Evolutionary conservation across 1,140 invertebrate species (phyloP).

Genomic region (Philaenus spumarius): DNA sequence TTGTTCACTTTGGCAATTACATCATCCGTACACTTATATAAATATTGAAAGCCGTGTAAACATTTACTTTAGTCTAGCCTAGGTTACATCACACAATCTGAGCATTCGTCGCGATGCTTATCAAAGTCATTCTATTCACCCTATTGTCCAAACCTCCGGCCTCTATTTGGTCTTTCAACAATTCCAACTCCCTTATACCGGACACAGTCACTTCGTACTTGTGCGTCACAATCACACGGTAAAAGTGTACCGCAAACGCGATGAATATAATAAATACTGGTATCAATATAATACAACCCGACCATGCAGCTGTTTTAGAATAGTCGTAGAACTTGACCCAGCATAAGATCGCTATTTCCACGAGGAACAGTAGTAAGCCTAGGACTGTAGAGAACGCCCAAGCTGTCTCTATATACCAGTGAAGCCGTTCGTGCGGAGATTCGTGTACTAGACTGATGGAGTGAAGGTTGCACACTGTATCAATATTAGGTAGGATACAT

Average conservation of each 20-base stretch:
- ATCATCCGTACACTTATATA: too few species aligned
- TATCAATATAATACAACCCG: conserved; percentile 81
- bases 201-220: conserved; percentile 81
- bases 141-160: conserved; percentile 46
- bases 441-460: too few species aligned
- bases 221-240: conserved; percentile 81
- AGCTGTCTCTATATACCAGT: too few species aligned
- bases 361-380: conserved; percentile 85
- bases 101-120: too few species aligned
- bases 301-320: conserved; percentile 70
- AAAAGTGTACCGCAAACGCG: conserved; percentile 90
- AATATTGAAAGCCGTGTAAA: too few species aligned
- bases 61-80: too few species aligned
- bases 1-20: too few species aligned
- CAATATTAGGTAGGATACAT: too few species aligned
- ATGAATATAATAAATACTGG: conserved; percentile 87
- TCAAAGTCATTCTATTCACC: too few species aligned
- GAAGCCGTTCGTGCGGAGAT: too few species aligned
- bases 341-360: conserved; percentile 92
- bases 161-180: conserved; percentile 78
- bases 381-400: conserved; percentile 94
- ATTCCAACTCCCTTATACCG: conserved; percentile 77
- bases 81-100: too few species aligned
- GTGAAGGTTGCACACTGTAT: too few species aligned
- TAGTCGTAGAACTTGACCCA: conserved; percentile 86